phyloP scores from a whole-genome alignment of 1,140 invertebrate genomes.

The Ruditapes philippinarum region DNA sequence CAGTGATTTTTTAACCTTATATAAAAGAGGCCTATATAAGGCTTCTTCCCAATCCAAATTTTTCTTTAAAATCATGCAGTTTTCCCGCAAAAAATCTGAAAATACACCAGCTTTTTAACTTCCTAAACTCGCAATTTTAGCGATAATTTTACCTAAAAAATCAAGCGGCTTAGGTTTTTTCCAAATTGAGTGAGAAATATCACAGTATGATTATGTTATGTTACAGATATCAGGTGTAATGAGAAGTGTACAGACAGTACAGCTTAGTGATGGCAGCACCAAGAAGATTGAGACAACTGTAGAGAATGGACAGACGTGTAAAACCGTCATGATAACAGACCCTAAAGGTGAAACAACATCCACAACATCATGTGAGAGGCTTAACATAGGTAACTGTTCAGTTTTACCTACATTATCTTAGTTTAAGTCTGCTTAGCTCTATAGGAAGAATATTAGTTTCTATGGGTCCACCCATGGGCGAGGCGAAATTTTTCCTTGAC shows the following conservation, averaged over 20 bases:
- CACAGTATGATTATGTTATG: not conserved
- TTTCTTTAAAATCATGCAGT: too few species aligned
- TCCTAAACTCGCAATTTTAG: too few species aligned
- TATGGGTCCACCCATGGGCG: too few species aligned
- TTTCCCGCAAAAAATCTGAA: too few species aligned
- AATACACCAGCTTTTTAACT: too few species aligned
- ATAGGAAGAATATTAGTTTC: too few species aligned
- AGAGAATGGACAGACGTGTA: conserved; percentile 54
- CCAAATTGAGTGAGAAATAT: not conserved
- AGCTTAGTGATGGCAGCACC: not conserved
- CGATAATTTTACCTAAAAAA: not conserved
- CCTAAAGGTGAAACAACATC: conserved; percentile 15
- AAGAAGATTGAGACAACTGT: conserved; percentile 37
- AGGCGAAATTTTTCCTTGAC: too few species aligned
- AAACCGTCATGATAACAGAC: conserved; percentile 42
- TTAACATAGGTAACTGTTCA: conserved; percentile 17
- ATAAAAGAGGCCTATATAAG: too few species aligned
- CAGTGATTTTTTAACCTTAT: too few species aligned
- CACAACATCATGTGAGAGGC: conserved; percentile 58
- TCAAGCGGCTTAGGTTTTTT: not conserved
- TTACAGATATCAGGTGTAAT: not conserved
- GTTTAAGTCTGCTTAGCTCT: too few species aligned
- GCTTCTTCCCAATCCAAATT: too few species aligned
- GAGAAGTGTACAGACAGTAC: conserved; percentile 1
- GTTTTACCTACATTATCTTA: too few species aligned